Evolutionary conservation across 2,888 invertebrate species (phyloP).

Genomic region (Ptilodon capucinus): DNA sequence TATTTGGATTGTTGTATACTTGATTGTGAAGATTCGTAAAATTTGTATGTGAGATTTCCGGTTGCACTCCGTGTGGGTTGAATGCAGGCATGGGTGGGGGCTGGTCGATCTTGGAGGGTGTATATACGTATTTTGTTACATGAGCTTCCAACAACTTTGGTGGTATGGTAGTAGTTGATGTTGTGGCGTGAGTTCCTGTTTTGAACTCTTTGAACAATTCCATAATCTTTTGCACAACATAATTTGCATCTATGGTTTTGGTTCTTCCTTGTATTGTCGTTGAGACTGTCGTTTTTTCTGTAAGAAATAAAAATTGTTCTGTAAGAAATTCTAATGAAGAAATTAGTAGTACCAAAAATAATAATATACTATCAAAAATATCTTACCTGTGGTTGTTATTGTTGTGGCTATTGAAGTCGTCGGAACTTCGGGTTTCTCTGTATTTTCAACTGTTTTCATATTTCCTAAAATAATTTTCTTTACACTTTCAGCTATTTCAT

Average conservation of each 20-base stretch:
- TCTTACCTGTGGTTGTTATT: slow-evolving; percentile 20
- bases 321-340: neutral
- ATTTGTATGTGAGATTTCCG: neutral
- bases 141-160: neutral
- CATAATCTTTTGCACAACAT: slow-evolving; percentile 49
- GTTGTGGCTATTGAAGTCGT: slow-evolving; percentile 11
- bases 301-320: slow-evolving; percentile 10
- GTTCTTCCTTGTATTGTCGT: slow-evolving; percentile 6
- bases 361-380: neutral
- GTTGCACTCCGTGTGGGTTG: slow-evolving; percentile 11
- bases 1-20: neutral
- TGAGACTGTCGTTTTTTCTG: slow-evolving; percentile 18
- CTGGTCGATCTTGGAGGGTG: neutral
- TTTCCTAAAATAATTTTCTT: slow-evolving; percentile 58
- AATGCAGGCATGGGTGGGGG: slow-evolving; percentile 3
- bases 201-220: slow-evolving; percentile 52
- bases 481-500: slow-evolving; percentile 57
- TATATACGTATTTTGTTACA: neutral
- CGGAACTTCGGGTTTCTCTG: slow-evolving; percentile 11
- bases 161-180: slow-evolving; percentile 7
- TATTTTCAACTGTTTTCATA: slow-evolving; percentile 35
- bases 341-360: neutral
- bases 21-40: slow-evolving; percentile 1
- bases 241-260: slow-evolving; percentile 23
- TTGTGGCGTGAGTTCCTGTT: slow-evolving; percentile 30